Base-by-base conservation (phyloP, 1,140 invertebrate species). In the Wasmannia auropunctata region DNA sequence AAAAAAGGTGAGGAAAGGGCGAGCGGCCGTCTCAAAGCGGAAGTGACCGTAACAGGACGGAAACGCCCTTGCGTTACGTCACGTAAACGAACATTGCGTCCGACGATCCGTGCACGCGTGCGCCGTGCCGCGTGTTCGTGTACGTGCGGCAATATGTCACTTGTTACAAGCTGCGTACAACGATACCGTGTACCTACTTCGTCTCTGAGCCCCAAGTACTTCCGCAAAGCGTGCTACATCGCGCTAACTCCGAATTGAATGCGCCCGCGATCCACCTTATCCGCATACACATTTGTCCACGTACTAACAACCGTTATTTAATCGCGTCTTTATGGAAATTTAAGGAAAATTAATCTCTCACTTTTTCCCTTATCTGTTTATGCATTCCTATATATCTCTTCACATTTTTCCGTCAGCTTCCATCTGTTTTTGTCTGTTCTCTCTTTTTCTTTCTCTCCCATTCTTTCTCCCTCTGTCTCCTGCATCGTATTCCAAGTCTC, bases 51-150 rank as follows among this genome's bases (percentile, higher is more conserved):
- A 86, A 60, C 40, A 63, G 70, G 75, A 86, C 89, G 90, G 90
- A 91, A 91, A 91, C 77, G 86, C 86, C 87, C 85, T 88, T 87
- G 85, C 87, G 83, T 91, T 91, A 88, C 87, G 87, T 91, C 86
- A 84, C 75, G 25, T 67, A 51, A 79, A 75, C 75, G 84, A 86
- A 54, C 31, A 16, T 40, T 19, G 49, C 81, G 58, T 62, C 28
- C 25, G 70, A 65, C 34, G 40, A 37, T 87, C 56, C 67, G 77
- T 81, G 22, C 86, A 87, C 70, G 77, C 74, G 79, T 87, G 58
- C 28, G 40, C n/a, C 28, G 31, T 60, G 49, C n/a, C n/a, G n/a
- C 31, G 37, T 84, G 25, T 60, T 7, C 65, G 56, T 49, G 37
- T 37, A 46, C 16, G 40, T 37, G 43, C 16, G 37, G 74, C 75